Base-by-base conservation (phyloP, 2,113 vertebrate genomes). In the Atlantisia rogersi region DNA sequence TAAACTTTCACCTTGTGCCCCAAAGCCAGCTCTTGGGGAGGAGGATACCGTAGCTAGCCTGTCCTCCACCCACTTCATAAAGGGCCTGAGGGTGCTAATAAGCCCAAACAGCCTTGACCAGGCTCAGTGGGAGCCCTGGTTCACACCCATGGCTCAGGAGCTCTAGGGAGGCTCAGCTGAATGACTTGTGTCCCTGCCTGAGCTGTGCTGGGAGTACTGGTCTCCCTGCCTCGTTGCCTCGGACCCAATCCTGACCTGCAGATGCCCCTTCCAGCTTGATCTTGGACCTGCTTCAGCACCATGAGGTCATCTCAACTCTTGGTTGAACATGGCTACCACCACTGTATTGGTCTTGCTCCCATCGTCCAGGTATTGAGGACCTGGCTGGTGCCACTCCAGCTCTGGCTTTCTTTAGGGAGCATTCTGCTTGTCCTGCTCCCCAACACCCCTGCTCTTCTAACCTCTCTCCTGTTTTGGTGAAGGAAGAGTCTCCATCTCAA, bases 361-460 rank as follows among this genome's bases (percentile, higher is more conserved):
- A 1, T 12, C 0, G 0, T 10, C 58, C 4, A 3, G 53, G 16
- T 20, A 15, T 63, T 11, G 48, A 16, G 46, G 18, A 35, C 32
- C 77, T 26, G 32, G 20, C 35, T 56, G 44, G 35, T 22, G 62
- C 6, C 9, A 15, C 39, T n/a, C 55, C 0, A 3, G 32, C 3
- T 12, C 65, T 9, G 0, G 15, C 12, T 55, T 29, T 31, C 24
- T 22, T 25, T 10, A 11, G 59, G 64, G 46, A 86, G 25, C 70
- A 21, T 26, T 22, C 17, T 1, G 2, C n/a, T 40, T 18, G 26
- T 53, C 62, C 28, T 55, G 56, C 64, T 82, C 22, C 44, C 12
- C 0, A 3, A 1, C 9, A 2, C 19, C 14, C 4, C 0, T 1
- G 26, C 55, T 5, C 12, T 42, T 74, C 31, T 31, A 74, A 68